Evolutionary conservation across 1,140 invertebrate genomes (phyloP).

Genomic region (Neotoxoptera formosana): DNA sequence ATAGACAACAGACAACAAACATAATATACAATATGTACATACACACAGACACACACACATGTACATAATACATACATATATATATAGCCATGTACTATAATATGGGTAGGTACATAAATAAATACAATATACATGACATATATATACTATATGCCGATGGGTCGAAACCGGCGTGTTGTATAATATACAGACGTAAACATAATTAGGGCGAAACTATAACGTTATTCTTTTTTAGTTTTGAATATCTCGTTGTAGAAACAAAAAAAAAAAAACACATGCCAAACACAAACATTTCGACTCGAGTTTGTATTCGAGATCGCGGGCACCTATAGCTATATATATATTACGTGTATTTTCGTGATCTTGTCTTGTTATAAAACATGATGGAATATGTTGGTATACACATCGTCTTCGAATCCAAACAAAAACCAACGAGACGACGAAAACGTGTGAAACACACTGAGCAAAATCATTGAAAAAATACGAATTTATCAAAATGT

Average conservation of each 20-base stretch:
- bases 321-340: too few relatives aligned
- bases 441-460: constrained; percentile 31
- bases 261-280: constrained; percentile 47
- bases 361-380: constrained; percentile 44
- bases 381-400: constrained; percentile 28
- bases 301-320: constrained; percentile 9
- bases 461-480: background rate
- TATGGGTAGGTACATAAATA: background rate
- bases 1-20: constrained; percentile 52
- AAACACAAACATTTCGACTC: constrained; percentile 51
- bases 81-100: background rate
- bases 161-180: constrained; percentile 1
- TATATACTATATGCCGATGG: background rate
- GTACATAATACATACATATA: background rate
- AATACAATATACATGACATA: background rate
- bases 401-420: constrained; percentile 37
- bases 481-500: background rate
- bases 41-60: background rate
- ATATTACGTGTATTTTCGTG: background rate
- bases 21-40: background rate
- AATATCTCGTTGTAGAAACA: background rate
- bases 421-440: constrained; percentile 14
- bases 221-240: constrained; percentile 5
- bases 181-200: constrained; percentile 38
- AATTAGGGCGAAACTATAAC: constrained; percentile 34